These are phyloP conservation scores for Cromileptes altivelis DNA, from an alignment of 2,113 vertebrate species.

Conservation along the genomic window DNA sequence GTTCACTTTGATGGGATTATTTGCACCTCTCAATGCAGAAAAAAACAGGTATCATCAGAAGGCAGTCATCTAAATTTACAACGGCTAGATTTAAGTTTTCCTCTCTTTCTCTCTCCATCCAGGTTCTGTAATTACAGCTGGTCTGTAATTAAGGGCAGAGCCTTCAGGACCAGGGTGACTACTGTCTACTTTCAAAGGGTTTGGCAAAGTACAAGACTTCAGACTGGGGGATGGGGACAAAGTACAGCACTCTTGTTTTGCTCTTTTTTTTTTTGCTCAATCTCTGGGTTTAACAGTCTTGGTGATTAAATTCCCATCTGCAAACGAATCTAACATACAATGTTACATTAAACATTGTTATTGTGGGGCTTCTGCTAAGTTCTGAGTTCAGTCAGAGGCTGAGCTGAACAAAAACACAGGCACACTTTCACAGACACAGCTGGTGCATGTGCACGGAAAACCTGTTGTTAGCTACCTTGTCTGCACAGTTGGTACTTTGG, in stretches of 20 bases:
- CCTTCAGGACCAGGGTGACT: slow-evolving; percentile 81
- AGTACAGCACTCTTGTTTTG: slow-evolving; percentile 57
- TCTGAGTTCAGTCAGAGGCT: too few species aligned
- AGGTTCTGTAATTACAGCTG: slow-evolving; percentile 86
- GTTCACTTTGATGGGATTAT: slow-evolving; percentile 88
- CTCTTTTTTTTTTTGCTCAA: slow-evolving; percentile 20
- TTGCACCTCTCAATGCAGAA: slow-evolving; percentile 83
- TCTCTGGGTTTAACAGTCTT: slow-evolving; percentile 1
- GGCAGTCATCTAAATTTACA: slow-evolving; percentile 82
- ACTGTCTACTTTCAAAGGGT: slow-evolving; percentile 78
- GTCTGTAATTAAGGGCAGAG: slow-evolving; percentile 87
- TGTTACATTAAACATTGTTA: slow-evolving; percentile 5
- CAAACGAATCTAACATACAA: slow-evolving; percentile 15
- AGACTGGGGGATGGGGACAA: slow-evolving; percentile 67
- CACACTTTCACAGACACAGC: too few species aligned
- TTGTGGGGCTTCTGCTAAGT: neutral
- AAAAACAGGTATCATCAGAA: slow-evolving; percentile 84
- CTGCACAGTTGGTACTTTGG: too few species aligned
- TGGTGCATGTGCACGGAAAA: too few species aligned
- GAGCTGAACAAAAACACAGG: too few species aligned
- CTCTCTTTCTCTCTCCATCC: slow-evolving; percentile 69
- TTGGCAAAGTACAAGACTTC: slow-evolving; percentile 69
- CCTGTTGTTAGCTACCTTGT: too few species aligned
- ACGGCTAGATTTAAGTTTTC: slow-evolving; percentile 80
- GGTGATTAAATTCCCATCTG: slow-evolving; percentile 20